Base-by-base conservation (phyloP, 2,797 vertebrate species). In the Knipowitschia caucasica region DNA sequence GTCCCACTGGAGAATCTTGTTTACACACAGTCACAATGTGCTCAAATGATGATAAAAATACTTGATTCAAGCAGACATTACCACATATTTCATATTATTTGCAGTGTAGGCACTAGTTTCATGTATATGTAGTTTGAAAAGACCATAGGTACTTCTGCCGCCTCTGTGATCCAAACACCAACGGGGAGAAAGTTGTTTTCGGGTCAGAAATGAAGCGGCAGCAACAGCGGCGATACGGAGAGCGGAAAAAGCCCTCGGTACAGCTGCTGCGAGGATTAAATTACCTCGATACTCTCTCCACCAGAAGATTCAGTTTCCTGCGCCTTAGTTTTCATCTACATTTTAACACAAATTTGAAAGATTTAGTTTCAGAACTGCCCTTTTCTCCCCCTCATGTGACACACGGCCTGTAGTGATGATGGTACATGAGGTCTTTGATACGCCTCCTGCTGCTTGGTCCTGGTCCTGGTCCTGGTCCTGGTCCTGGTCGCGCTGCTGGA, bases 261-360 rank as follows among this genome's bases (percentile, higher is more conserved):
- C 86, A 89, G 88, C 84, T 88, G 87, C 81, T 20, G 7, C 34
- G 57, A 47, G 78, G 86, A 80, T 90, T 79, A 64, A 83, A 81
- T 89, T 88, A 82, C 87, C 73, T 71, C 45, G 67, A 81, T 76
- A 78, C 78, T 74, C 64, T 21, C 77, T 86, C 82, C 83, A n/a
- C 69, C 64, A 56, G 47, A 71, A 58, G 81, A 79, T 87, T 78
- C 61, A 56, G 72, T 89, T 85, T 86, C 87, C 64, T 53, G 67
- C 50, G 12, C 62, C 61, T 21, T 71, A 50, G 15, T 80, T 80
- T 86, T 81, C 30, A 24, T 73, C 57, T 54, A 50, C 47, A 67
- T 75, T 82, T 85, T 83, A 83, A 58, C 70, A 69, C 69, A 80
- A 85, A 65, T 24, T 45, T 61, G 38, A 80, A 76, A 79, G 56